Percentiles rank a stretch among this genome's conserved stretches.
Conservation (phyloP, 1,140 invertebrate species). For the Drosophila pseudoananassae region DNA sequence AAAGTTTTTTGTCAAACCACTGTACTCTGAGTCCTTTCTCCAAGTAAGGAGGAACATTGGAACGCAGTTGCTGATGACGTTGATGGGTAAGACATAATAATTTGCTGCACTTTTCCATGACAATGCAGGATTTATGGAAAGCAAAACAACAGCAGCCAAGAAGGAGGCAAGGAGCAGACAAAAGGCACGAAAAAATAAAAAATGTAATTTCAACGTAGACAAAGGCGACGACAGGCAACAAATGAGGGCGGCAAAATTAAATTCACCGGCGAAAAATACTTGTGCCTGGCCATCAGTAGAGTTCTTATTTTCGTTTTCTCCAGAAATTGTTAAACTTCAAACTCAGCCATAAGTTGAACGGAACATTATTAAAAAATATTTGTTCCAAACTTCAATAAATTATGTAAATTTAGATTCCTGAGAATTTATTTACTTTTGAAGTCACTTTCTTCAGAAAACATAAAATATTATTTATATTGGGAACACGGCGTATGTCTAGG, state of each 20-base stretch:
- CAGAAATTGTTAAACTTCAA: not conserved
- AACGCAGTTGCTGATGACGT: slow-evolving; percentile 9
- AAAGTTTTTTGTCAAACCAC: not conserved
- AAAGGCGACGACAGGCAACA: slow-evolving; percentile 45
- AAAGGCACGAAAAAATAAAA: slow-evolving; percentile 28
- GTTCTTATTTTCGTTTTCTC: slow-evolving; percentile 6
- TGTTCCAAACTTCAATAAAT: not conserved
- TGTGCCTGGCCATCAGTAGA: not conserved
- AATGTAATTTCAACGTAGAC: slow-evolving; percentile 32
- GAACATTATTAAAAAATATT: not conserved
- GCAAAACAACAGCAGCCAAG: slow-evolving; percentile 14
- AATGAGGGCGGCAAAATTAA: slow-evolving; percentile 61
- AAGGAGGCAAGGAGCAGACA: slow-evolving; percentile 8
- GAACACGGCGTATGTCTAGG: slow-evolving; percentile 8
- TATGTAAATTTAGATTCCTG: not conserved
- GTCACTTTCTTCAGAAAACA: not conserved
- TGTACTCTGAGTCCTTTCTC: not conserved
- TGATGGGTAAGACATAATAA: slow-evolving; percentile 53
- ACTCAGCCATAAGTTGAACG: too few relatives aligned
- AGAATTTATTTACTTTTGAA: not conserved
- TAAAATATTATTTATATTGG: not conserved
- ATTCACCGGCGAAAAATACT: slow-evolving; percentile 51
- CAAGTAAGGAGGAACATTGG: not conserved
- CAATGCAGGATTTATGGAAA: slow-evolving; percentile 63
- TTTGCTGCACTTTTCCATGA: slow-evolving; percentile 57